Conservation (phyloP, 2,113 vertebrate genomes). For the Hydropotes inermis region DNA sequence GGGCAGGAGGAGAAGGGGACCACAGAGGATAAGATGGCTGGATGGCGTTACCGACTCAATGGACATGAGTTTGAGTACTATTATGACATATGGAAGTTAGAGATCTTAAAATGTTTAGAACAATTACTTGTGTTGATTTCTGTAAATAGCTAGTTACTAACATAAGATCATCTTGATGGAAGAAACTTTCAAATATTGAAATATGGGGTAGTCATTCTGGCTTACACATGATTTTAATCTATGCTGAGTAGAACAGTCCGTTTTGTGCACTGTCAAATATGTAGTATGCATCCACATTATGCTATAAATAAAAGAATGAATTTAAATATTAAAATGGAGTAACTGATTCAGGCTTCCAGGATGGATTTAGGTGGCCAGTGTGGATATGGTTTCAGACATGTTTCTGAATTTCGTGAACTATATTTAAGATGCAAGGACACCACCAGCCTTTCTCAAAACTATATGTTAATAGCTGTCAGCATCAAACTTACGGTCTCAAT, state of each 20-base stretch:
- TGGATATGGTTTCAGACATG: not conserved
- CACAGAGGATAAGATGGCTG: too few relatives aligned
- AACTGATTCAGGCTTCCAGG: not conserved
- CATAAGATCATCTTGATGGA: slow-evolving; percentile 68
- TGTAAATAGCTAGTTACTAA: slow-evolving; percentile 88
- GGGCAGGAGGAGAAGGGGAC: too few relatives aligned
- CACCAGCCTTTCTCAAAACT: not conserved
- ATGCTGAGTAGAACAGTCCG: not conserved
- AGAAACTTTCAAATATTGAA: not conserved
- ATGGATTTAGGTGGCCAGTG: not conserved
- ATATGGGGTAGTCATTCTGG: not conserved
- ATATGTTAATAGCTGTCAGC: not conserved
- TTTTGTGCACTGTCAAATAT: not conserved
- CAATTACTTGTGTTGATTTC: slow-evolving; percentile 89
- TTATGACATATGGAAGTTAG: slow-evolving; percentile 86
- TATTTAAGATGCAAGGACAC: not conserved
- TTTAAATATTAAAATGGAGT: not conserved
- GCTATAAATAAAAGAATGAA: not conserved
- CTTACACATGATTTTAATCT: not conserved
- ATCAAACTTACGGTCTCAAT: not conserved
- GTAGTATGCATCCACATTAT: not conserved
- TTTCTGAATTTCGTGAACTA: not conserved
- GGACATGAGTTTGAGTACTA: slow-evolving; percentile 48
- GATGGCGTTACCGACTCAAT: fast-evolving
- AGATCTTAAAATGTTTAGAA: slow-evolving; percentile 91